A percentile compares a stretch with the other conserved stretches of the same genome.
phyloP scores from a whole-genome alignment of 1,140 invertebrate species.

The Diploscapter pachys region DNA sequence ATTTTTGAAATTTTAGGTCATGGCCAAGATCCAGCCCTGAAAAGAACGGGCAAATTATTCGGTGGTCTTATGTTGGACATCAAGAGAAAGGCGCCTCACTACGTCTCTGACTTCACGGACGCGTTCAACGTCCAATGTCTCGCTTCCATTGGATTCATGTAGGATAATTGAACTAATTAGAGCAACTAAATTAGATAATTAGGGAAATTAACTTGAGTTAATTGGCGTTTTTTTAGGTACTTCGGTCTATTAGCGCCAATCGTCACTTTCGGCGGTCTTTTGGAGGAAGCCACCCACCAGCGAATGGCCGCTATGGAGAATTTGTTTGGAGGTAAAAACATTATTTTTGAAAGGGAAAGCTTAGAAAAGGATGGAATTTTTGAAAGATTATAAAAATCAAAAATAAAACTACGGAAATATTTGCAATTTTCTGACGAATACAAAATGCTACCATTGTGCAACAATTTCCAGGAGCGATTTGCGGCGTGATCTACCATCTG shows the following conservation, averaged over 20 bases:
- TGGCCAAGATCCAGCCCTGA: constrained; percentile 60
- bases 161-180: too few relatives aligned
- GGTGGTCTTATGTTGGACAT: constrained; percentile 90
- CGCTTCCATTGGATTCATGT: constrained; percentile 90
- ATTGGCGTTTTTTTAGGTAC: constrained; percentile 59
- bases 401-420: too few relatives aligned
- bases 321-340: constrained; percentile 71
- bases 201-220: too few relatives aligned
- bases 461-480: constrained; percentile 71
- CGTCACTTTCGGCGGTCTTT: constrained; percentile 89
- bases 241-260: constrained; percentile 96
- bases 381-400: too few relatives aligned
- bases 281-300: constrained; percentile 88
- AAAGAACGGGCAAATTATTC: constrained; percentile 80
- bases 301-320: constrained; percentile 98
- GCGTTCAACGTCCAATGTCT: constrained; percentile 86
- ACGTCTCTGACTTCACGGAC: constrained; percentile 70
- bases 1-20: constrained; percentile 22
- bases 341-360: too few relatives aligned
- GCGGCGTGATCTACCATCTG: constrained; percentile 88
- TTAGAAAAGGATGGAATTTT: too few relatives aligned
- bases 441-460: too few relatives aligned
- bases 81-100: constrained; percentile 82
- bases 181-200: too few relatives aligned
- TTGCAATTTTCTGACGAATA: too few relatives aligned